Percentiles rank a stretch among this genome's conserved stretches.
Evolutionary conservation across 1,140 invertebrate species (phyloP).

Genomic region (Camponotus floridanus): DNA sequence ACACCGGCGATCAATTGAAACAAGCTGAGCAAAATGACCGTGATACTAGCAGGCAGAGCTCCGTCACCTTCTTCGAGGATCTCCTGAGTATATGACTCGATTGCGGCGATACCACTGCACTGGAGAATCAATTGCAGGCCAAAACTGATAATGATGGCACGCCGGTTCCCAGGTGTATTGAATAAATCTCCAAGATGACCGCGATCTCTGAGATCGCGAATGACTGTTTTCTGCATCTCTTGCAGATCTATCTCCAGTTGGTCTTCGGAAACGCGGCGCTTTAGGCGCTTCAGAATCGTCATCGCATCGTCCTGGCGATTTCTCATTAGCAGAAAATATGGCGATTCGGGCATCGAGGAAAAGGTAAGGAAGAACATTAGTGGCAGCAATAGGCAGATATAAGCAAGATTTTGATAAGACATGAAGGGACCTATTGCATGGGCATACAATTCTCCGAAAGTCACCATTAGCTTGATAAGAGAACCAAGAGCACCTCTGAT

Average conservation of each 20-base stretch:
- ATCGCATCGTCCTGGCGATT: slow-evolving; percentile 80
- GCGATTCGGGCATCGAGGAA: slow-evolving; percentile 91
- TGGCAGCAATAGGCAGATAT: slow-evolving; percentile 85
- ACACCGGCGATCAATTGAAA: slow-evolving; percentile 90
- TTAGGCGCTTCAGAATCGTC: slow-evolving; percentile 84
- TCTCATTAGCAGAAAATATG: slow-evolving; percentile 82
- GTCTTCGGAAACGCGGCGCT: slow-evolving; percentile 74
- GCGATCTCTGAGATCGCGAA: slow-evolving; percentile 78
- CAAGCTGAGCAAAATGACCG: slow-evolving; percentile 88
- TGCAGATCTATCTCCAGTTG: slow-evolving; percentile 81
- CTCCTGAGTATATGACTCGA: slow-evolving; percentile 90
- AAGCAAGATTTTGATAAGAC: slow-evolving; percentile 85
- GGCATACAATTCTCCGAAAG: slow-evolving; percentile 88
- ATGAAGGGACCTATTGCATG: slow-evolving; percentile 87
- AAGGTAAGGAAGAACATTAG: slow-evolving; percentile 89
- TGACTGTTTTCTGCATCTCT: slow-evolving; percentile 80
- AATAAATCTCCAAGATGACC: slow-evolving; percentile 84
- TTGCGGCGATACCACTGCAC: slow-evolving; percentile 89
- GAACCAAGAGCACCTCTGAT: slow-evolving; percentile 90
- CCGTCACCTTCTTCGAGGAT: slow-evolving; percentile 87
- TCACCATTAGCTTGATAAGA: slow-evolving; percentile 90
- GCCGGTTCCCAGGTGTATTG: slow-evolving; percentile 81
- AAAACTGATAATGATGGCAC: slow-evolving; percentile 85
- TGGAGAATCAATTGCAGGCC: slow-evolving; percentile 88
- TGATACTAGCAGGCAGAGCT: slow-evolving; percentile 84